Evolutionary conservation across 2,113 vertebrate genomes (phyloP), one percentile per base, ranked within the genome.

Genomic region (Theropithecus gelada): DNA sequence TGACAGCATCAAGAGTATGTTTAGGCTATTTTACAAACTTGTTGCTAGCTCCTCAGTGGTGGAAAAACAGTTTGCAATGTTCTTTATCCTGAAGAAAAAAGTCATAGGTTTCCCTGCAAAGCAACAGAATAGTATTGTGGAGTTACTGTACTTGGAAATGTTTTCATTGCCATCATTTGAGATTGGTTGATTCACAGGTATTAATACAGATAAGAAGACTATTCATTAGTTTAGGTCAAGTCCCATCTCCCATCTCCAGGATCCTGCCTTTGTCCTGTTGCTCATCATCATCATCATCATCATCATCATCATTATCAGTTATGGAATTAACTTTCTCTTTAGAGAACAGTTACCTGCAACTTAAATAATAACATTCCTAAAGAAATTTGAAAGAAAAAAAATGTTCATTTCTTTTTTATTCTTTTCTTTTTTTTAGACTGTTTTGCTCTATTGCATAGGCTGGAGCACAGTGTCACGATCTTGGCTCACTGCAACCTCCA

Each of bases 1-100:
- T 78, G 14, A 93, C 38, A 94, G 38, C 73, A 94, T 27, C 45
- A 81, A 57, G 84, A 87, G 57, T 75, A 61, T 25, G 59, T 55
- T 95, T 64, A 96, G 40, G 40, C 43, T 91, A 83, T 91, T 97
- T 96, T 94, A 75, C 80, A 94, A 84, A 88, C 52, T 61, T n/a
- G 32, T 64, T 73, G 87, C 75, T 68, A 84, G n/a, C 52, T 86
- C 59, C 55, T 80, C 38, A 20, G 50, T 59, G 7, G 6, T 68
- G 25, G 8, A 45, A 8, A 57, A 27, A 8, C 35, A 43, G 25
- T 78, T 52, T 93, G 59, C 57, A 80, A 16, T 43, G 1, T 90
- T 93, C 59, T 72, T 59, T 79, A 25, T 72, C 89, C 12, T 45
- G 27, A 82, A 90, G 25, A 79, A 83, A 72, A 95, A 86, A 90